Conservation (phyloP, 2,797 vertebrate species). For the Crocodylus rhombifer region DNA sequence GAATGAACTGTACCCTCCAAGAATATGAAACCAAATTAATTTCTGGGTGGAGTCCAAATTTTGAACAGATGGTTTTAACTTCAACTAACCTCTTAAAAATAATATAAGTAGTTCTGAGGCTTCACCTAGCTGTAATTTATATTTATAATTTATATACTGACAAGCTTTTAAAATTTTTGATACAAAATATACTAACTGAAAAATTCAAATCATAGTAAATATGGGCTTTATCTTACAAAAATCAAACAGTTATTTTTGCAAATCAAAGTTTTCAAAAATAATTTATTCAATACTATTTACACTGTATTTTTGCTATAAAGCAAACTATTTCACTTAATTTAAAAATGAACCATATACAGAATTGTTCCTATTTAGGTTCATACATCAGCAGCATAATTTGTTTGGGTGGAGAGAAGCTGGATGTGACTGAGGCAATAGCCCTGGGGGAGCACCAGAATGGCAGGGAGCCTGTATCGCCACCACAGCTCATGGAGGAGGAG, state of each 20-base stretch:
- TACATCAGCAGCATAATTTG: background rate
- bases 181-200: background rate
- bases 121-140: background rate
- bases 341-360: background rate
- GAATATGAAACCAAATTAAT: background rate
- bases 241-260: background rate
- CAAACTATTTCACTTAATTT: background rate
- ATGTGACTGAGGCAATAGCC: no score
- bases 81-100: background rate
- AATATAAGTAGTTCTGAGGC: background rate
- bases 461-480: no score
- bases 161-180: background rate
- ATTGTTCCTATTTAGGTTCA: background rate
- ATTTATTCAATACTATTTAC: background rate
- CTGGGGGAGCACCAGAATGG: no score
- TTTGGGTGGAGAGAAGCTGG: no score
- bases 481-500: no score
- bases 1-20: background rate
- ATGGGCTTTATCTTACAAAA: background rate
- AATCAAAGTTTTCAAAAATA: background rate
- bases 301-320: rapidly evolving
- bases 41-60: background rate
- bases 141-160: background rate
- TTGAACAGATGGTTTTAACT: background rate
- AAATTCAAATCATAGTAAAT: background rate